These are phyloP conservation scores for Esox lucius DNA, from an alignment of 2,797 vertebrate genomes.

Conservation along the genomic window DNA sequence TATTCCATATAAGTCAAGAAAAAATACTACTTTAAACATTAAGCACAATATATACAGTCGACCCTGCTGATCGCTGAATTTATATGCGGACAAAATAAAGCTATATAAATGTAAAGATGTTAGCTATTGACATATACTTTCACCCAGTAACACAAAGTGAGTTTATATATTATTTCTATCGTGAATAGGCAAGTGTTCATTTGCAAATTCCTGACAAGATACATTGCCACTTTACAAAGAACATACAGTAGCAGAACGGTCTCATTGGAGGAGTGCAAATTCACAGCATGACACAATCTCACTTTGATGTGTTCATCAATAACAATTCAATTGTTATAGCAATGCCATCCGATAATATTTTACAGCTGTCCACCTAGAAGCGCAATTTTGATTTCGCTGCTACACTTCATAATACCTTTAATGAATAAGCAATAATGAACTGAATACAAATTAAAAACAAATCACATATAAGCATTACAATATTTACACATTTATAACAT, in stretches of 20 bases:
- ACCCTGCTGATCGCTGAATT: conserved; percentile 46
- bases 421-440: not conserved
- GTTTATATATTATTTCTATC: conserved; percentile 1
- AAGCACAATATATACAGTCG: conserved; percentile 60
- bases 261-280: conserved; percentile 41
- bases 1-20: conserved; percentile 61
- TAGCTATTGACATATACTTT: not conserved
- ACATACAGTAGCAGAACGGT: conserved; percentile 27
- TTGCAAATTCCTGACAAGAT: conserved; percentile 28
- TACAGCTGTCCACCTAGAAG: not conserved
- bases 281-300: conserved; percentile 54
- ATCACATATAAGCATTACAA: not conserved
- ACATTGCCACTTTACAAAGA: conserved; percentile 43
- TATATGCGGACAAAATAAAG: conserved; percentile 47
- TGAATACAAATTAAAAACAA: too few species aligned
- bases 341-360: not conserved
- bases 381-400: not conserved
- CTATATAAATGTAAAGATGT: conserved; percentile 39
- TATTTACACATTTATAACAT: not conserved
- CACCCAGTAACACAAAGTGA: not conserved
- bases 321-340: not conserved
- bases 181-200: conserved; percentile 18
- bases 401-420: not conserved
- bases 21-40: conserved; percentile 68
- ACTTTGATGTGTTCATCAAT: not conserved